Base-by-base conservation (phyloP, 2,797 vertebrate genomes). In the Tiaroga cobitis region DNA sequence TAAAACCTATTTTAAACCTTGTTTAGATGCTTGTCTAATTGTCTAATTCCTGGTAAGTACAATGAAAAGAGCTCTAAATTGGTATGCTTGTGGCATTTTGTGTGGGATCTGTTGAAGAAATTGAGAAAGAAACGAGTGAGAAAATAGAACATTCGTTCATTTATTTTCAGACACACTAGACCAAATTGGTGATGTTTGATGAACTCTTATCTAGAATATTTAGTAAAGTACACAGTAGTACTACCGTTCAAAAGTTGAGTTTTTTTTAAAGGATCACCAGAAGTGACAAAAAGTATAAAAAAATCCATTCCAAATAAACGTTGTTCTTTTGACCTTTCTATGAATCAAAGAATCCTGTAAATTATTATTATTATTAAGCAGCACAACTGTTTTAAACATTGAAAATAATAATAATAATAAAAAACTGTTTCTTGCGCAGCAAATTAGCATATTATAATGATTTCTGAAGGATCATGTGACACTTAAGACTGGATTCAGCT, bases 61-160 rank as follows among this genome's bases (percentile, higher is more conserved):
- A 56, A 69, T 8, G 69, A 69, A 81, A 39, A 56, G 24, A n/a
- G 15, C 21, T 49, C 8, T 13, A 19, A 74, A 82, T 65, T 8
- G 24, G 2, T 83, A 5, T 34, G 82, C 82, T 54, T 13, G 8
- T 13, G 72, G 72, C 82, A 67, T 15, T 67, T 76, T 76, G 59
- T 67, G 72, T 67, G 72, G 82, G 82, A 51, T 83, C 82, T 67
- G 82, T 29, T 76, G 37, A 82, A 43, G 24, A 46, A 73, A 83
- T 2, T 72, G 63, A 34, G 39, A 83, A 75, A 51, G 56, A 83
- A 83, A 13, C 51, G 26, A 56, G 63, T 34, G 13, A 63, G 41
- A 75, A 34, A 82, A 65, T 65, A 78, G 19, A 2, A 56, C 34
- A 2, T 56, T 76, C 19, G 16, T 76, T 76, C 34, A 5, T 34